Evolutionary conservation across 1,140 invertebrate species (phyloP).

Genomic region (Ruditapes philippinarum): DNA sequence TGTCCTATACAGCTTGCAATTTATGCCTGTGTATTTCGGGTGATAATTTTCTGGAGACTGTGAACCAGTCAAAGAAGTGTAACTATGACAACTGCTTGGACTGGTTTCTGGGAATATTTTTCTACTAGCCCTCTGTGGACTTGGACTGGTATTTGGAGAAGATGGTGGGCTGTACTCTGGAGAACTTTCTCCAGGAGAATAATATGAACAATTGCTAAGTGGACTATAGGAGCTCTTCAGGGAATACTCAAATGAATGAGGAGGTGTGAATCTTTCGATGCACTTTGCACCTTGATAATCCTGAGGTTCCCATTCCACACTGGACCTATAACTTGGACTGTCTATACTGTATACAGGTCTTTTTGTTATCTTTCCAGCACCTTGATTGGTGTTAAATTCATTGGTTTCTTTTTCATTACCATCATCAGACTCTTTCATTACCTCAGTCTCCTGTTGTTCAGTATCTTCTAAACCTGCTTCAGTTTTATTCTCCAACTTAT

Average conservation of each 20-base stretch:
- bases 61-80: background rate
- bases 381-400: background rate
- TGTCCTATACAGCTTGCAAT: slow-evolving; percentile 22
- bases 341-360: slow-evolving; percentile 73
- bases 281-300: slow-evolving; percentile 43
- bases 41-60: slow-evolving; percentile 8
- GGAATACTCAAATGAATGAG: background rate
- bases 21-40: slow-evolving; percentile 34
- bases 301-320: slow-evolving; percentile 66
- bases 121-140: background rate
- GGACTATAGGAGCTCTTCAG: slow-evolving; percentile 59
- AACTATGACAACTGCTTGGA: background rate
- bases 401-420: background rate
- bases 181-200: slow-evolving; percentile 14
- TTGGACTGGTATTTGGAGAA: background rate
- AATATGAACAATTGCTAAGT: slow-evolving; percentile 66
- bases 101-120: slow-evolving; percentile 10
- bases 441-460: background rate
- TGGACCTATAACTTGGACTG: slow-evolving; percentile 74
- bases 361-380: no score
- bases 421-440: background rate
- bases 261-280: slow-evolving; percentile 46
- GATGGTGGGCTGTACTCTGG: slow-evolving; percentile 42
- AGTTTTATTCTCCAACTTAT: no score
- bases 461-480: no score